Evolutionary conservation across 2,113 vertebrate genomes (phyloP).

Genomic region (Gobius niger): DNA sequence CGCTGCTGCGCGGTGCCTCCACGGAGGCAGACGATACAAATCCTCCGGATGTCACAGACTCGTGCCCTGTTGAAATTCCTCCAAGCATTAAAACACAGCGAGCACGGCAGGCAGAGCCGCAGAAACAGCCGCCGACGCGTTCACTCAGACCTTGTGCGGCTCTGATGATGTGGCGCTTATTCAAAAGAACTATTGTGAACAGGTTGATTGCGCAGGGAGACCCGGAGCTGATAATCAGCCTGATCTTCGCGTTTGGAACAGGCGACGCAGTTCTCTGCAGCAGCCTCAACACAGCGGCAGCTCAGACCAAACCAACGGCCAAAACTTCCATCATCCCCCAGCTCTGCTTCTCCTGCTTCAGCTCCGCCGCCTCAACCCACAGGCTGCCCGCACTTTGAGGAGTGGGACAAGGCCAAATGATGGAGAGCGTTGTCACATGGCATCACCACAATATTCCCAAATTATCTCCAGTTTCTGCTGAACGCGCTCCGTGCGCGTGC

Average conservation of each 20-base stretch:
- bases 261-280: constrained; percentile 67
- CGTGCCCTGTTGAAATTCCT: constrained; percentile 67
- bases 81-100: constrained; percentile 59
- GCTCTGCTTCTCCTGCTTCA: constrained; percentile 30
- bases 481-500: not conserved
- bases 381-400: constrained; percentile 32
- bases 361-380: constrained; percentile 24
- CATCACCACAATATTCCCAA: constrained; percentile 60
- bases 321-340: constrained; percentile 74
- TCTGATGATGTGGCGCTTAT: constrained; percentile 35
- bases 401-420: constrained; percentile 25
- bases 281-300: constrained; percentile 35
- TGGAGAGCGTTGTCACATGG: constrained; percentile 62
- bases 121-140: constrained; percentile 59
- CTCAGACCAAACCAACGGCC: constrained; percentile 46
- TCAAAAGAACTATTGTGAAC: constrained; percentile 32
- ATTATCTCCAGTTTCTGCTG: constrained; percentile 51
- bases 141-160: constrained; percentile 21
- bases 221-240: constrained; percentile 49
- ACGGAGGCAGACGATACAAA: constrained; percentile 34
- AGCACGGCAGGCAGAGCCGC: constrained; percentile 53
- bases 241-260: constrained; percentile 59
- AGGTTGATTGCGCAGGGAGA: constrained; percentile 28
- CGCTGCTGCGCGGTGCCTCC: constrained; percentile 42
- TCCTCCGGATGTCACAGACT: constrained; percentile 43